phyloP scores from a whole-genome alignment of 2,797 vertebrate genomes.

The Diglossa cyanea region DNA sequence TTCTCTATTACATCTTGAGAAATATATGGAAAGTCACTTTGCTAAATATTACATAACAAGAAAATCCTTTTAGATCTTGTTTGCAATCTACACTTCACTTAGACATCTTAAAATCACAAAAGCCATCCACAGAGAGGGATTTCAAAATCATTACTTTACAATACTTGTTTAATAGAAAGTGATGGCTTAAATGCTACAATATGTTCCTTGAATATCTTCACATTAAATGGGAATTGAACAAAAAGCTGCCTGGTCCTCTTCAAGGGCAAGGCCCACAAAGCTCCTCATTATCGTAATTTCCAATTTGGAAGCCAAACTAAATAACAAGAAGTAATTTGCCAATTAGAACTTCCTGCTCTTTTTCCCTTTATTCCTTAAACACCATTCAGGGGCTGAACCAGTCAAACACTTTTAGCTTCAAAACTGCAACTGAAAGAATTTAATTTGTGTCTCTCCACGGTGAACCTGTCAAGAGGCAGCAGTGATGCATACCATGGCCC shows the following conservation, averaged over 20 bases:
- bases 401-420: conserved; percentile 82
- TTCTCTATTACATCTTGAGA: neutral
- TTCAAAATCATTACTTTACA: conserved; percentile 78
- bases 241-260: conserved; percentile 76
- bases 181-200: conserved; percentile 83
- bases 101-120: conserved; percentile 69
- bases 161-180: conserved; percentile 81
- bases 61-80: conserved; percentile 66
- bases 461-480: conserved; percentile 74
- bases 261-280: conserved; percentile 82
- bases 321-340: conserved; percentile 87
- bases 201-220: conserved; percentile 78
- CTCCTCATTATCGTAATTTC: conserved; percentile 87
- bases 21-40: conserved; percentile 1
- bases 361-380: conserved; percentile 80
- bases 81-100: conserved; percentile 65
- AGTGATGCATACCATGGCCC: conserved; percentile 73
- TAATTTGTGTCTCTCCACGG: conserved; percentile 72
- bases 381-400: conserved; percentile 76
- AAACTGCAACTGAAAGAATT: conserved; percentile 74
- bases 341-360: conserved; percentile 88
- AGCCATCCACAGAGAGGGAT: conserved; percentile 65
- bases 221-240: conserved; percentile 79
- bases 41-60: conserved; percentile 48
- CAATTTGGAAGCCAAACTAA: conserved; percentile 86